Conservation (phyloP, 2,888 invertebrate genomes). For the Meloe dianella region DNA sequence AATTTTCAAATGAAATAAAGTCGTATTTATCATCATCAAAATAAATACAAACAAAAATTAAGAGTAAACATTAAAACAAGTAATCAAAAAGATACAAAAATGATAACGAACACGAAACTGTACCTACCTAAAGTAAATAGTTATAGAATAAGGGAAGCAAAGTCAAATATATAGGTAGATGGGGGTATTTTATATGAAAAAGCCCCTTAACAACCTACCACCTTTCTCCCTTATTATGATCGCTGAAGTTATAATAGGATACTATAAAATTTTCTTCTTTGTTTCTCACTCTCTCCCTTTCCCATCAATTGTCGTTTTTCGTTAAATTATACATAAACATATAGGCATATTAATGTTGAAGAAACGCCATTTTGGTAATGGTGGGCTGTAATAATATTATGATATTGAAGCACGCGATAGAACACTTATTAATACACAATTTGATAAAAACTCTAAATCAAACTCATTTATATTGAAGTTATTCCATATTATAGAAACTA, state of each 20-base stretch:
- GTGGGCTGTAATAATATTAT: slow-evolving; percentile 34
- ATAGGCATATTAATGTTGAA: slow-evolving; percentile 43
- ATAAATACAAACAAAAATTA: slow-evolving; percentile 2
- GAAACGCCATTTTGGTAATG: slow-evolving; percentile 44
- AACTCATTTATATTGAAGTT: slow-evolving; percentile 37
- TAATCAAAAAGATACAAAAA: slow-evolving; percentile 31
- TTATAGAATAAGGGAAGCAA: slow-evolving; percentile 16
- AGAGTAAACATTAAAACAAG: slow-evolving; percentile 22
- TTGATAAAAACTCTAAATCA: slow-evolving; percentile 31
- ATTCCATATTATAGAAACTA: slow-evolving; percentile 12
- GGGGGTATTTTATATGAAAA: not conserved
- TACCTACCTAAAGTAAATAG: slow-evolving; percentile 23
- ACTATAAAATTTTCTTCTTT: not conserved
- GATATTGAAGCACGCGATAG: slow-evolving; percentile 45
- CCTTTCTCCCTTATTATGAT: not conserved
- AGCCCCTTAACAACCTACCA: not conserved
- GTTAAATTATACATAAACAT: too few relatives aligned
- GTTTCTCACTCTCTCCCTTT: not conserved
- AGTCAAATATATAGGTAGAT: slow-evolving; percentile 1
- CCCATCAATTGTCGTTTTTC: slow-evolving; percentile 17
- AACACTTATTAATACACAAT: slow-evolving; percentile 47
- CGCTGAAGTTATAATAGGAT: not conserved
- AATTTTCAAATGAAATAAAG: not conserved
- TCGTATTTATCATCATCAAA: not conserved
- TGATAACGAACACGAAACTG: slow-evolving; percentile 29